Evolutionary conservation across 2,888 invertebrate genomes (phyloP).

Genomic region (Aporophyla nigra): DNA sequence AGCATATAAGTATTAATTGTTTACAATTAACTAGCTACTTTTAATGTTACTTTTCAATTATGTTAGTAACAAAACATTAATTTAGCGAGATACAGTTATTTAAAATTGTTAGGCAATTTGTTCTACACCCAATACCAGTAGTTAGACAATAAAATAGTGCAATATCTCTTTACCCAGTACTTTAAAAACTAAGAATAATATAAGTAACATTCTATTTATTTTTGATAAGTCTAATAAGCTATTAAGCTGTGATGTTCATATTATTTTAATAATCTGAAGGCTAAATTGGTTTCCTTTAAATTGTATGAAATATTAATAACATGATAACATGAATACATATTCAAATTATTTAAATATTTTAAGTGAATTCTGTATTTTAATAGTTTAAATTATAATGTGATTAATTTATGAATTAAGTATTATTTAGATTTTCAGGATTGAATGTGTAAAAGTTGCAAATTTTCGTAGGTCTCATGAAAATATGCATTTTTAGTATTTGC

Average conservation of each 20-base stretch:
- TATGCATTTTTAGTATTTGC: constrained; percentile 76
- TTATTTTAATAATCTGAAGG: constrained; percentile 61
- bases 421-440: constrained; percentile 44
- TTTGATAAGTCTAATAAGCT: constrained; percentile 54
- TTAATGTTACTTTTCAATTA: constrained; percentile 36
- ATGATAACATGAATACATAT: constrained; percentile 41
- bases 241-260: constrained; percentile 65
- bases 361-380: constrained; percentile 46
- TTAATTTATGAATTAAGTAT: constrained; percentile 61
- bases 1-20: constrained; percentile 45
- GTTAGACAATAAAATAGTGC: constrained; percentile 69
- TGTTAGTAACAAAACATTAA: constrained; percentile 41
- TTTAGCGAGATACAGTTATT: constrained; percentile 53
- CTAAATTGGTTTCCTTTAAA: constrained; percentile 65
- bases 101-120: constrained; percentile 51
- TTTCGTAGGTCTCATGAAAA: constrained; percentile 80
- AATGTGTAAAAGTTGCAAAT: constrained; percentile 75
- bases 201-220: constrained; percentile 70
- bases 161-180: constrained; percentile 71
- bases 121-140: constrained; percentile 58
- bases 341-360: constrained; percentile 53
- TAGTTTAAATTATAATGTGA: constrained; percentile 59
- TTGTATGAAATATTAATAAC: constrained; percentile 54
- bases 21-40: constrained; percentile 28
- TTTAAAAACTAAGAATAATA: constrained; percentile 51